Evolutionary conservation across 2,113 vertebrate species (phyloP).

Genomic region (Corythoichthys intestinalis): DNA sequence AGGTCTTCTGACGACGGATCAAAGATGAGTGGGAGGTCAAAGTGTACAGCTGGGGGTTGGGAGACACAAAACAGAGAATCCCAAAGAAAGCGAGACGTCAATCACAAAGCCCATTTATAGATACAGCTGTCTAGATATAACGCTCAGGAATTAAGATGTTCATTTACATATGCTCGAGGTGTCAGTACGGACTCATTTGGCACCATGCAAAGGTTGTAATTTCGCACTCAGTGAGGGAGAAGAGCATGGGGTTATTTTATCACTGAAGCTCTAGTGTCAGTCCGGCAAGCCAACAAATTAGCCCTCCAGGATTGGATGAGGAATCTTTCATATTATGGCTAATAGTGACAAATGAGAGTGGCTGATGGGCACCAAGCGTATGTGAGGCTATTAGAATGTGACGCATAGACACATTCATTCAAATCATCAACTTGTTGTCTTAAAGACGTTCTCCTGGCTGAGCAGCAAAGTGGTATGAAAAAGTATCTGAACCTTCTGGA

Average conservation of each 20-base stretch:
- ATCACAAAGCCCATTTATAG: conserved; percentile 27
- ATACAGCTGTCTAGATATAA: neutral
- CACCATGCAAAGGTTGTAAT: conserved; percentile 54
- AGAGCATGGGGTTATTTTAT: conserved; percentile 53
- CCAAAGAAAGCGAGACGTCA: conserved; percentile 16
- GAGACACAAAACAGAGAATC: conserved; percentile 30
- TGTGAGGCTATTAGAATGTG: conserved; percentile 27
- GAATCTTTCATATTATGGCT: conserved; percentile 60
- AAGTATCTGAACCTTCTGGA: too few species aligned
- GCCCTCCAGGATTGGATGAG: conserved; percentile 61
- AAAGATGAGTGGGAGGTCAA: conserved; percentile 69
- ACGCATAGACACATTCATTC: conserved; percentile 36
- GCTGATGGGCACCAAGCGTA: conserved; percentile 46
- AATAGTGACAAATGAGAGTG: conserved; percentile 69
- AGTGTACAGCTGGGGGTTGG: conserved; percentile 62
- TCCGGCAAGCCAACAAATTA: conserved; percentile 64
- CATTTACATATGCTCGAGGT: conserved; percentile 34
- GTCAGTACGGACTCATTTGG: conserved; percentile 28
- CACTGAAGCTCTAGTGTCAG: conserved; percentile 34
- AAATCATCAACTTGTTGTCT: conserved; percentile 40
- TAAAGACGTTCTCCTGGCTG: conserved; percentile 64
- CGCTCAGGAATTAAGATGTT: conserved; percentile 33
- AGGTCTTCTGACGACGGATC: conserved; percentile 66
- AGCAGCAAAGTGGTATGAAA: conserved; percentile 2
- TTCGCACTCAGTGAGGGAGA: conserved; percentile 48